phyloP scores from a whole-genome alignment of 2,113 vertebrate species.

The Petromus typicus region DNA sequence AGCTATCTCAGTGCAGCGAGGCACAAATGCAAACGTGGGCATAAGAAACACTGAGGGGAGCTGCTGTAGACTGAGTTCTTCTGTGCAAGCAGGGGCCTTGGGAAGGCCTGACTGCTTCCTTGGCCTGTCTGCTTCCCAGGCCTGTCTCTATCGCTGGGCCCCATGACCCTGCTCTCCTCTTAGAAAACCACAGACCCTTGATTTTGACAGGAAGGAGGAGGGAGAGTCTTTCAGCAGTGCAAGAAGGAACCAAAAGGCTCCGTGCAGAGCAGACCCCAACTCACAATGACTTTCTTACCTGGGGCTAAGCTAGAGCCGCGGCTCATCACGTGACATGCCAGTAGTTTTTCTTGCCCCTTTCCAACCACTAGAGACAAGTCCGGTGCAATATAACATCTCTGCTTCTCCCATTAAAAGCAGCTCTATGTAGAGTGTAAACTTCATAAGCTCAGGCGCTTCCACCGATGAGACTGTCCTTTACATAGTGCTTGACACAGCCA shows the following conservation, averaged over 20 bases:
- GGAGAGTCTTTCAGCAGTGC: not conserved
- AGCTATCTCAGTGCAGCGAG: not conserved
- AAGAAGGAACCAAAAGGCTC: not conserved
- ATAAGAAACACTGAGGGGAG: not conserved
- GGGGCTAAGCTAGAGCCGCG: not conserved
- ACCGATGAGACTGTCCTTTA: not conserved
- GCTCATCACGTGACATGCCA: not conserved
- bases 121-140: not conserved
- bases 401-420: not conserved
- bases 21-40: not conserved
- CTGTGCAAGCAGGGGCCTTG: not conserved
- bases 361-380: not conserved
- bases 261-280: not conserved
- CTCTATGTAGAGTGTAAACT: not conserved
- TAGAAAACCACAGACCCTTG: not conserved
- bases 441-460: not conserved
- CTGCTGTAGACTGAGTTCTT: not conserved
- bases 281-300: not conserved
- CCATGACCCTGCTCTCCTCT: not conserved
- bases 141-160: not conserved
- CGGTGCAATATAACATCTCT: not conserved
- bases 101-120: not conserved
- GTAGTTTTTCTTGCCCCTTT: not conserved
- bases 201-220: not conserved
- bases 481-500: not conserved